These are phyloP conservation scores for Sanderia malayensis DNA, from an alignment of 30 jellyfish, hydroid and myxozoan species.

Conservation along the genomic window DNA sequence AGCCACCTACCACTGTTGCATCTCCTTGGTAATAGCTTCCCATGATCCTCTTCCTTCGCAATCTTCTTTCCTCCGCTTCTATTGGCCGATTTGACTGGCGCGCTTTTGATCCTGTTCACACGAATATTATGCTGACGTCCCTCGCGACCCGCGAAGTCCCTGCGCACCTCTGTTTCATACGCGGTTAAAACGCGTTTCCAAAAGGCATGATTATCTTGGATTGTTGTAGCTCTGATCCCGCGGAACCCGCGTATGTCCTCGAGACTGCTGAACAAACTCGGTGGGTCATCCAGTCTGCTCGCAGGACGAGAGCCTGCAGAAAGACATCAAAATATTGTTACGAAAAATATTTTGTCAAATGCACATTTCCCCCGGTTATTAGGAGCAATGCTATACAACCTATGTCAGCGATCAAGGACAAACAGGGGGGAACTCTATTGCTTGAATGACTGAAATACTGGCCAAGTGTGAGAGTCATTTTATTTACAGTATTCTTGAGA, in stretches of 20 bases:
- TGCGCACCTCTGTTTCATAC: slow-evolving; percentile 31
- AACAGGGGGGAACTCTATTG: not conserved
- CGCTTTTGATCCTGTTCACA: slow-evolving; percentile 42
- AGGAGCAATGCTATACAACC: not conserved
- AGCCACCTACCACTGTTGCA: slow-evolving; percentile 37
- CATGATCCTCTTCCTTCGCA: not conserved
- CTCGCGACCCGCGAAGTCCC: slow-evolving; percentile 4
- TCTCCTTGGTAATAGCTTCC: slow-evolving; percentile 36
- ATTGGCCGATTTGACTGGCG: slow-evolving; percentile 23
- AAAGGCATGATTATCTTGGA: slow-evolving; percentile 33
- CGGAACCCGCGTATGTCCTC: slow-evolving; percentile 44
- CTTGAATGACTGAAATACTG: not conserved
- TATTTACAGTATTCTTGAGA: too few relatives aligned
- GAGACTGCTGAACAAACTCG: slow-evolving; percentile 18
- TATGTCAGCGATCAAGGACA: not conserved
- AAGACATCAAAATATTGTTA: not conserved
- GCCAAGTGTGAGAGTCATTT: too few relatives aligned
- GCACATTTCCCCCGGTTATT: not conserved
- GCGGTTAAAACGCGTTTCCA: slow-evolving; percentile 58
- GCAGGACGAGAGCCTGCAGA: not conserved
- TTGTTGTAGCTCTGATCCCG: slow-evolving; percentile 47
- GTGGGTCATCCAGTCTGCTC: not conserved
- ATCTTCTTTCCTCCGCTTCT: not conserved
- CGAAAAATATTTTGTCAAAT: not conserved
- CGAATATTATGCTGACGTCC: slow-evolving; percentile 15